These are phyloP conservation scores for Cryptus armator DNA, from an alignment of 2,888 invertebrate genomes.

Conservation along the genomic window DNA sequence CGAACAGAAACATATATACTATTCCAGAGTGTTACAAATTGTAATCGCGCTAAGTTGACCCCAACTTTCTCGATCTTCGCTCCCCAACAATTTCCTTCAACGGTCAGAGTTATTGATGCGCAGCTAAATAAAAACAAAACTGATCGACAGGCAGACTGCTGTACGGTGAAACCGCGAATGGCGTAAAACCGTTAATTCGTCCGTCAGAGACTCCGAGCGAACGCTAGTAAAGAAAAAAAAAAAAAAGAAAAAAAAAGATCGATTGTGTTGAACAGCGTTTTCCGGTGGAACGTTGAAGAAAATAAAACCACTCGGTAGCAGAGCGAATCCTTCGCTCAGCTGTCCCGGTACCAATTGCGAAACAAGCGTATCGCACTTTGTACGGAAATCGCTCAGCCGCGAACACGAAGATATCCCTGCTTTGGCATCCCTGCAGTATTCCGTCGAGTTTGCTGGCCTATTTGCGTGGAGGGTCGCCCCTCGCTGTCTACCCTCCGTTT, in stretches of 20 bases:
- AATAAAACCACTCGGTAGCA: background rate
- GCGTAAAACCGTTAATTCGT: slow-evolving; percentile 23
- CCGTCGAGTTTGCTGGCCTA: slow-evolving; percentile 27
- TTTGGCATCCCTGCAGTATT: slow-evolving; percentile 5
- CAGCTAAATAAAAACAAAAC: background rate
- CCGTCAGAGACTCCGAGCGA: background rate
- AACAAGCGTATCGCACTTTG: slow-evolving; percentile 62
- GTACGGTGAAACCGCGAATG: slow-evolving; percentile 6
- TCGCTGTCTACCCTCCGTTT: slow-evolving; percentile 52
- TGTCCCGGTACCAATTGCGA: slow-evolving; percentile 53
- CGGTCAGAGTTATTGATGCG: background rate
- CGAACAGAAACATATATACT: slow-evolving; percentile 1
- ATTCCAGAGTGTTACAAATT: slow-evolving; percentile 7
- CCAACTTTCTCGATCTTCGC: background rate
- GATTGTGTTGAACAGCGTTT: background rate
- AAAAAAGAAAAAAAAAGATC: slow-evolving; percentile 14
- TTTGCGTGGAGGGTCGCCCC: slow-evolving; percentile 49
- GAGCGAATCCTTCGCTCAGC: slow-evolving; percentile 3
- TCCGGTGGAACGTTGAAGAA: background rate
- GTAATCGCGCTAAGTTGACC: background rate
- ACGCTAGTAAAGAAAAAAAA: background rate
- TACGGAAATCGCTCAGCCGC: slow-evolving; percentile 59
- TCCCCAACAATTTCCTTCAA: background rate
- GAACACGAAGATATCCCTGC: slow-evolving; percentile 62
- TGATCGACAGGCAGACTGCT: background rate